Evolutionary conservation across 2,797 vertebrate genomes (phyloP).

Genomic region (Urosaurus nigricauda): DNA sequence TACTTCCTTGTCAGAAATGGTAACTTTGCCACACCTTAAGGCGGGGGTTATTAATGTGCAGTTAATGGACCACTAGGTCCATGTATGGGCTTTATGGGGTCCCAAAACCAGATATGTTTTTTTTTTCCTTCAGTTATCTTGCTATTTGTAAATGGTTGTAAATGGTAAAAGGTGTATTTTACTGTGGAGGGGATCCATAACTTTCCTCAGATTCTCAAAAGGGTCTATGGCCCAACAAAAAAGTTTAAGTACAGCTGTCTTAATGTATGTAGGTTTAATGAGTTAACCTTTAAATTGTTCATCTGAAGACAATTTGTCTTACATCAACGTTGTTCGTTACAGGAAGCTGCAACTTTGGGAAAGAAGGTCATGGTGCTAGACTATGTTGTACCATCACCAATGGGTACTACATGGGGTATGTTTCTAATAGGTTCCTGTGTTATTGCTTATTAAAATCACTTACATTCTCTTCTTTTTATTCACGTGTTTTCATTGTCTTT

Average conservation of each 20-base stretch:
- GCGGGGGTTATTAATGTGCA: too few species aligned
- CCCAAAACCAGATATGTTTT: too few species aligned
- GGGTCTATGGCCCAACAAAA: too few species aligned
- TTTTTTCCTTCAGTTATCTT: too few species aligned
- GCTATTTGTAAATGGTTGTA: too few species aligned
- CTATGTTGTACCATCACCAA: constrained; percentile 92
- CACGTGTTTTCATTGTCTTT: not conserved
- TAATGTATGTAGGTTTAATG: not conserved
- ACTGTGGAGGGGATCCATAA: too few species aligned
- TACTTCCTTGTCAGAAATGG: not conserved
- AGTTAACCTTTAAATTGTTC: not conserved
- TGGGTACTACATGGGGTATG: constrained; percentile 93
- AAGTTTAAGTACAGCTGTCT: too few species aligned
- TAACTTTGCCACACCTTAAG: not conserved
- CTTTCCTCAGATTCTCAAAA: too few species aligned
- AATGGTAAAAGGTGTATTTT: too few species aligned
- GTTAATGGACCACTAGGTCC: too few species aligned
- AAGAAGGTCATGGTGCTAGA: constrained; percentile 97
- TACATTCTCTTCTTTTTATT: not conserved
- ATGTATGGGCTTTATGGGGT: too few species aligned
- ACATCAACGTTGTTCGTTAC: constrained; percentile 34
- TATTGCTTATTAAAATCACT: not conserved
- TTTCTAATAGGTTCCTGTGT: not conserved
- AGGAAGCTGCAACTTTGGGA: constrained; percentile 92
- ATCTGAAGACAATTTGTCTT: not conserved